Conservation (phyloP, 2,113 vertebrate species). For the Trachemys scripta region DNA sequence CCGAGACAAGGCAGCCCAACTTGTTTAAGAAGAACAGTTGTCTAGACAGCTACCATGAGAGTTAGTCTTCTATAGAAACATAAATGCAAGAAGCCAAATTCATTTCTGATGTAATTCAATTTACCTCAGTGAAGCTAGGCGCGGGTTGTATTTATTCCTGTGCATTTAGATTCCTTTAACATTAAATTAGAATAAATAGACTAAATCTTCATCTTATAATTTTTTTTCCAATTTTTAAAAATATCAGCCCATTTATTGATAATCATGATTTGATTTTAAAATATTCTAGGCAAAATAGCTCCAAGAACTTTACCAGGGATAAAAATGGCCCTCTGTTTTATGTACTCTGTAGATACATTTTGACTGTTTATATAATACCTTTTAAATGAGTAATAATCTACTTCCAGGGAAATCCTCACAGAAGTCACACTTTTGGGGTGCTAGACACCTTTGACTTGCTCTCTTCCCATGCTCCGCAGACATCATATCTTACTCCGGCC, state of each 20-base stretch:
- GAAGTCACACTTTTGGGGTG: not conserved
- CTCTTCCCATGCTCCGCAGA: not conserved
- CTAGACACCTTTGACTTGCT: not conserved
- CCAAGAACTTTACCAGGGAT: not conserved
- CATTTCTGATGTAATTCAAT: not conserved
- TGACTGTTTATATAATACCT: not conserved
- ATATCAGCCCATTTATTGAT: not conserved
- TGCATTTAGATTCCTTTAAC: not conserved
- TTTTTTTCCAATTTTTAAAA: not conserved
- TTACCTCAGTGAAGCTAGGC: not conserved
- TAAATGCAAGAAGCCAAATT: not conserved
- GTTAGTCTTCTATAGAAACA: not conserved
- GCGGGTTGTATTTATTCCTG: not conserved
- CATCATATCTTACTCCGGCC: constrained; percentile 27
- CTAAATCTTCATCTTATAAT: not conserved
- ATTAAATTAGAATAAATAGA: not conserved
- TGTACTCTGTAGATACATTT: not conserved
- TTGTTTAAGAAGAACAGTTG: not conserved
- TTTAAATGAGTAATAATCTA: constrained; percentile 15
- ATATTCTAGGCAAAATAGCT: not conserved
- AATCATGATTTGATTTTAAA: not conserved
- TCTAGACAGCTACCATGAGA: not conserved
- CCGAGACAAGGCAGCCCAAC: not conserved
- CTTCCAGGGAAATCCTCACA: constrained; percentile 23
- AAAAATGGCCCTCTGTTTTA: not conserved